Evolutionary conservation across 2,797 vertebrate genomes (phyloP), one percentile per base, ranked within the genome.

Genomic region (Pseudochaenichthys georgianus): DNA sequence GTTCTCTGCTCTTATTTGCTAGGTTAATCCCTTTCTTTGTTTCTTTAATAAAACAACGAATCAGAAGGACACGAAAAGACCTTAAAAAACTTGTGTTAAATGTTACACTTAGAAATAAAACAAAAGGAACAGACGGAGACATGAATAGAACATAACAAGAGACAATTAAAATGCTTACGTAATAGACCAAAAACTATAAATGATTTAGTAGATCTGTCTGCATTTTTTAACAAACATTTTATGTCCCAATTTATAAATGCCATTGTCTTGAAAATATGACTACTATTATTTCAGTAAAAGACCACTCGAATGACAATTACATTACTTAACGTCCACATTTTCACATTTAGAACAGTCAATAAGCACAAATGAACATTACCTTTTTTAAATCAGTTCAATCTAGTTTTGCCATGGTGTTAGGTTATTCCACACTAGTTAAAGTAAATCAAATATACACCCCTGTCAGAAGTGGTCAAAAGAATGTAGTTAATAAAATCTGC

Each of bases 301-400:
- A 16, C 9, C 3, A 42, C 48, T 31, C 5, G 48, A 19, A 45
- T 19, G 19, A 1, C 17, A 11, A 43, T 42, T 46, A 3, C 12
- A 45, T 21, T 3, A 28, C 7, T 19, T 45, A 21, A 28, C 21
- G 12, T 3, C 50, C 9, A 15, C 1, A 42, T 61, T 55, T 19
- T 41, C 19, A 64, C n/a, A 51, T 21, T 10, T 10, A n/a, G 31
- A 64, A 21, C 46, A 43, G 6, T 4, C 13, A 7, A 21, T 3
- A 3, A 60, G 41, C 21, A 4, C 9, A 59, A 58, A 69, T 5
- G 9, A 28, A 3, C 13, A 28, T 1, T 47, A 42, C 60, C 10
- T 61, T 31, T 47, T 34, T 64, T 4, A 13, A 67, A 64, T 75
- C 19, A 23, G n/a, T 61, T 64, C 31, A 53, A 3, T 69, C 46